Evolutionary conservation across 2,888 invertebrate species (phyloP), one percentile per base, ranked within the genome.

Genomic region (Epirrhoe alternata): DNA sequence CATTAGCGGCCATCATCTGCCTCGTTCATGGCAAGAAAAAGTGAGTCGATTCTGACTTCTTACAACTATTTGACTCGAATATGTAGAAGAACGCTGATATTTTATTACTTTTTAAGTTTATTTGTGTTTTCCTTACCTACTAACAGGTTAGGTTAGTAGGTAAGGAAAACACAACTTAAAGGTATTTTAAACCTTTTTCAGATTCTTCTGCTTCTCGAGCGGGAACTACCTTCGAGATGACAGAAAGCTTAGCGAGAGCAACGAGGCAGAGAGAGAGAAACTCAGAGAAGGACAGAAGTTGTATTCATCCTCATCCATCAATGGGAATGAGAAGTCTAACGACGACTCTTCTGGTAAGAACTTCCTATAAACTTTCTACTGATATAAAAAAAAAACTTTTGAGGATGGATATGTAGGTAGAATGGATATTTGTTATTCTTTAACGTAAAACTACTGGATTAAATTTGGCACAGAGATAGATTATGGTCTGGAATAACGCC

Each of bases 291-390:
- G 92, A 64, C 93, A 94, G 71, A 94, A 94, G 61, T 76, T 94
- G 0, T 94, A 94, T 72, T 94, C 94, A 0, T 94, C 93, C 1
- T 93, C 94, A 0, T 93, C 94, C 14, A 93, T 94, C 71, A 94
- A 94, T 62, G 92, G 93, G n/a, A 93, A 94, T 68, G 94, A 94
- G 73, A 94, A 94, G 74, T 92, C 92, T 0, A 93, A 93, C 69
- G 93, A 94, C 60, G 93, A 94, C 75, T 93, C 93, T 38, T 94
- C 94, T 77, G 94, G 94, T 93, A 81, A 71, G 71, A 45, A 47
- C 16, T 17, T 30, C 16, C 33, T 16, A 2, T 42, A 3, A 42
- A 42, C 12, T 42, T 12, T 12, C 12, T 10, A 3, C 24, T 3
- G 3, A 24, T 24, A 24, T 24, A 3, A 24, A 24, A 24, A 24